Evolutionary conservation across 2,113 vertebrate species (phyloP).

Genomic region (Datnioides undecimradiatus): DNA sequence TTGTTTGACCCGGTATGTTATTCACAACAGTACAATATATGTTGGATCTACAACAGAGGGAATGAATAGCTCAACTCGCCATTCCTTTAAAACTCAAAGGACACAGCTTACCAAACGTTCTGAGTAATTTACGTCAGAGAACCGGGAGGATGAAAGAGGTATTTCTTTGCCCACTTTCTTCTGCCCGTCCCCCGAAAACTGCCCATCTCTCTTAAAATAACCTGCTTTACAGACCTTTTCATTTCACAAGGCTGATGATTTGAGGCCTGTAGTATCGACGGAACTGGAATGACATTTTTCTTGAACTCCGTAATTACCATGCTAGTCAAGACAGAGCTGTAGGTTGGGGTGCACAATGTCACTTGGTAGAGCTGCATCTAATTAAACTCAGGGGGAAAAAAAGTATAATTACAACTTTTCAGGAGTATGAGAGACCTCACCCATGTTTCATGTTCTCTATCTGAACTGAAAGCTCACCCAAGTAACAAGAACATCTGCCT

Average conservation of each 20-base stretch:
- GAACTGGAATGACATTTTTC: conserved; percentile 64
- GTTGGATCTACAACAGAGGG: conserved; percentile 29
- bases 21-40: conserved; percentile 49
- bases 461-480: conserved; percentile 44
- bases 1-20: conserved; percentile 54
- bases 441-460: conserved; percentile 65
- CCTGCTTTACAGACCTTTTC: conserved; percentile 47
- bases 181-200: conserved; percentile 16
- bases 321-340: conserved; percentile 48
- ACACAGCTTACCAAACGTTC: conserved; percentile 29
- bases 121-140: conserved; percentile 48
- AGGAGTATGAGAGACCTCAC: conserved; percentile 65
- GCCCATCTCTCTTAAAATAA: conserved; percentile 63
- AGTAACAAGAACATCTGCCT: conserved; percentile 65
- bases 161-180: conserved; percentile 17
- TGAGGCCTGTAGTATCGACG: conserved; percentile 61
- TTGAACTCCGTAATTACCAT: conserved; percentile 67
- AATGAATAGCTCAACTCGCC: conserved; percentile 32
- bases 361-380: conserved; percentile 59
- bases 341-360: conserved; percentile 58
- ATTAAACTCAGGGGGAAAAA: conserved; percentile 77
- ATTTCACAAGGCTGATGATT: conserved; percentile 71
- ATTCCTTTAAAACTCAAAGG: conserved; percentile 34
- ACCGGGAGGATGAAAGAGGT: conserved; percentile 50
- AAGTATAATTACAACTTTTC: conserved; percentile 71